Base-by-base conservation (phyloP, 2,113 vertebrate species). In the Nothoprocta pentlandii region DNA sequence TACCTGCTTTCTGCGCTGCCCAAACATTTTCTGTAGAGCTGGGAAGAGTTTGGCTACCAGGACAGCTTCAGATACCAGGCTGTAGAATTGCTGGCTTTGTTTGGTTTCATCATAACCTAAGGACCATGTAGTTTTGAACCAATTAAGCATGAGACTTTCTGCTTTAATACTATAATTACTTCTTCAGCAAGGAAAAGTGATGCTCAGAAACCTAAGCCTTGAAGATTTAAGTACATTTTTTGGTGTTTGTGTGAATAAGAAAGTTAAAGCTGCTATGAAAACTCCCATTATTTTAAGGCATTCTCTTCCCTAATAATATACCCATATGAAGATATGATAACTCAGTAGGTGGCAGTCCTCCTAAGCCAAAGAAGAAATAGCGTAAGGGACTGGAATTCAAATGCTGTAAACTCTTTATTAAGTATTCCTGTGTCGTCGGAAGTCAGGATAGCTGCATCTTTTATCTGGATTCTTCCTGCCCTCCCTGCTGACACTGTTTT, bases 301-400 rank as follows among this genome's bases (percentile, higher is more conserved):
- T 67, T 68, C 15, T 49, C 30, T 84, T 81, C 61, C 51, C 67
- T 63, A 39, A 7, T 26, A 25, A 8, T 39, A 41, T 49, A 22
- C 49, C 21, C 49, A 49, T 22, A 16, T 22, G 10, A 56, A 85
- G 41, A 21, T 81, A 51, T 90, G 39, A 30, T 76, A 39, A 58
- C 61, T 96, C 93, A 91, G n/a, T 87, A 90, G 93, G 64, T 95
- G 85, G 87, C 93, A 94, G 44, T 91, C 79, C 76, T 82, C 63
- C 83, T 87, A 90, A 96, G 23, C 54, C 61, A 70, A 59, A 79
- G 82, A 58, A 59, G 67, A 53, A 85, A 5, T 4, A 16, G 11
- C 16, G 4, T 46, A 53, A 80, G 41, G 25, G 46, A 54, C 22
- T 49, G 41, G 20, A 12, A 80, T 80, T 16, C 73, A 51, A 58